Conservation (phyloP, 2,888 invertebrate species). For the Ametastegia equiseti region DNA sequence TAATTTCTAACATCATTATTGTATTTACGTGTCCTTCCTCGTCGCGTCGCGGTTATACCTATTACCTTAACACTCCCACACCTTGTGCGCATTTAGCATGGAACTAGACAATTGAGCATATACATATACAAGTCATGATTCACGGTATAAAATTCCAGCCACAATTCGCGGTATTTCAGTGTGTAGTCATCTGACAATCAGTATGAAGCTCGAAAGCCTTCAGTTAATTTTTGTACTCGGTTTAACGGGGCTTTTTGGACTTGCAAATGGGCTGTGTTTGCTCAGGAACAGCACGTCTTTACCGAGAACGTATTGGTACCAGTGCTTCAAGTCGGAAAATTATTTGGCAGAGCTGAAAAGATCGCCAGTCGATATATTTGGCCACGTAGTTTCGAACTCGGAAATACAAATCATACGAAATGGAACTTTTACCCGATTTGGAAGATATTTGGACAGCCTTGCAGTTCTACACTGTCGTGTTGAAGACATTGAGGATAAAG, state of each 20-base stretch:
- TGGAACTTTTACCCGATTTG: conserved; percentile 1
- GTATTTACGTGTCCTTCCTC: background rate
- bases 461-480: conserved; percentile 38
- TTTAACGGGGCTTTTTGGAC: background rate
- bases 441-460: background rate
- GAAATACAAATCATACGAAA: conserved; percentile 5
- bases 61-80: too few relatives aligned
- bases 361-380: background rate
- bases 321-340: conserved; percentile 5
- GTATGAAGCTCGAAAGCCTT: conserved; percentile 23
- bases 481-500: conserved; percentile 51
- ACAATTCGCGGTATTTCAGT: background rate
- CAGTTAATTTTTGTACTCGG: background rate
- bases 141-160: conserved; percentile 5
- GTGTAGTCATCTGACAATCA: background rate
- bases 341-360: conserved; percentile 17
- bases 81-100: background rate
- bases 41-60: background rate
- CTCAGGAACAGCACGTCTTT: background rate
- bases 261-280: conserved; percentile 17
- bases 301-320: background rate
- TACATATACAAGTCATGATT: background rate
- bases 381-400: background rate
- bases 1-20: background rate
- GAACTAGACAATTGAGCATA: background rate